Evolutionary conservation across 2,797 vertebrate species (phyloP), one percentile per base, ranked within the genome.

Genomic region (Pangasius djambal): DNA sequence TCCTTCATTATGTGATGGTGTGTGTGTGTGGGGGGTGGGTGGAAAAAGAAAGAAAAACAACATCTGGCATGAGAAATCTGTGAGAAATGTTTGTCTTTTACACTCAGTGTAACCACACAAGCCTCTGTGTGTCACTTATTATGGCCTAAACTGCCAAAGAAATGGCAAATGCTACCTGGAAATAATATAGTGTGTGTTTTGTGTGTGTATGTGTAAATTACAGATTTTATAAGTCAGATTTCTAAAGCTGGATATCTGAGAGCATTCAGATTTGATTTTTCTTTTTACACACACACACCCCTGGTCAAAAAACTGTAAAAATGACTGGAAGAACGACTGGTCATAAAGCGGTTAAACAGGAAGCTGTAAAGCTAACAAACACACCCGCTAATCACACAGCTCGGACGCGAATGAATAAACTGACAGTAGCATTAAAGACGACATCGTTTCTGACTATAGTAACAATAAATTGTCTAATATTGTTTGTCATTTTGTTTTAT

Each of bases 311-410:
- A 13, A 20, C 18, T 59, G 34, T 28, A 65, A 48, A 83, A 65
- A 63, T 28, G 37, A 63, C 57, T 44, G 13, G 1, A 31, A 85
- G 31, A 25, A 40, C 12, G 13, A 15, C 67, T 50, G 83, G 40
- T 20, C 25, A 84, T 9, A 20, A 85, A 85, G 83, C 34, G 4
- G 70, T 86, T 75, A 75, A 75, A 82, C 89, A 74, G 72, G 74
- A 74, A 37, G 72, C 37, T 48, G n/a, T 18, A 69, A 81, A 81
- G 61, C 75, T 81, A 87, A 87, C 86, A 87, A 57, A 69, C 86
- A 79, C 74, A 37, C 74, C 75, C 75, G 2, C 31, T 87, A 70
- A 81, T 87, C 48, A 81, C 44, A 81, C 77, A 78, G 37, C 59
- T 61, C 52, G 8, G 31, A 28, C 5, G 61, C 12, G 34, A 50